phyloP scores from a whole-genome alignment of 2,113 vertebrate genomes.

The Anolis carolinensis region DNA sequence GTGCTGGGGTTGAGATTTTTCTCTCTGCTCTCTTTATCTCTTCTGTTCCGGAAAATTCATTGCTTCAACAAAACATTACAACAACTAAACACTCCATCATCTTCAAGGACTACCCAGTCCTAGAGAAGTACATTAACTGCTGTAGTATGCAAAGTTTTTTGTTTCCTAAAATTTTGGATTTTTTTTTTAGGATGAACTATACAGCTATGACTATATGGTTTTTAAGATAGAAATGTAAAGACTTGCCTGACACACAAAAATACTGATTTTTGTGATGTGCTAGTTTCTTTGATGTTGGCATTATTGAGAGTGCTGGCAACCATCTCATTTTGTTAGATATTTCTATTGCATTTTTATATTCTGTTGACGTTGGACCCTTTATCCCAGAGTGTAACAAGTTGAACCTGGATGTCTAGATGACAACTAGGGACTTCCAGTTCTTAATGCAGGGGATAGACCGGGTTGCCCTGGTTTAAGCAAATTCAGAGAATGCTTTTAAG shows the following conservation, averaged over 20 bases:
- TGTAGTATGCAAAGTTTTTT: neutral
- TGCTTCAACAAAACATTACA: neutral
- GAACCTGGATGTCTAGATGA: too few species aligned
- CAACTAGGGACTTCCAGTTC: too few species aligned
- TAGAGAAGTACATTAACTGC: neutral
- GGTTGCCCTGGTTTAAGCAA: too few species aligned
- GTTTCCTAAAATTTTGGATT: neutral
- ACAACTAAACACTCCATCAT: neutral
- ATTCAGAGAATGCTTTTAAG: too few species aligned
- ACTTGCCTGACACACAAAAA: neutral
- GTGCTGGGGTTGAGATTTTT: neutral
- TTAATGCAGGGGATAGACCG: too few species aligned
- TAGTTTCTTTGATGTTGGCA: neutral
- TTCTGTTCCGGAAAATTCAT: neutral
- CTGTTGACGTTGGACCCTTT: neutral
- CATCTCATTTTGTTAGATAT: neutral
- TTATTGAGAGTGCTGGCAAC: neutral
- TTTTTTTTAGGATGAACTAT: neutral
- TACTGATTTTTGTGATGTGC: neutral
- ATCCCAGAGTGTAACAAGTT: too few species aligned
- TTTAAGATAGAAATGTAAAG: neutral
- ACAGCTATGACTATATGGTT: neutral
- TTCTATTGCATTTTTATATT: neutral
- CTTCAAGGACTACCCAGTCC: too few species aligned
- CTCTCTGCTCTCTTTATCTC: neutral